Evolutionary conservation across 2,797 vertebrate genomes (phyloP).

Genomic region (Falco columbarius): DNA sequence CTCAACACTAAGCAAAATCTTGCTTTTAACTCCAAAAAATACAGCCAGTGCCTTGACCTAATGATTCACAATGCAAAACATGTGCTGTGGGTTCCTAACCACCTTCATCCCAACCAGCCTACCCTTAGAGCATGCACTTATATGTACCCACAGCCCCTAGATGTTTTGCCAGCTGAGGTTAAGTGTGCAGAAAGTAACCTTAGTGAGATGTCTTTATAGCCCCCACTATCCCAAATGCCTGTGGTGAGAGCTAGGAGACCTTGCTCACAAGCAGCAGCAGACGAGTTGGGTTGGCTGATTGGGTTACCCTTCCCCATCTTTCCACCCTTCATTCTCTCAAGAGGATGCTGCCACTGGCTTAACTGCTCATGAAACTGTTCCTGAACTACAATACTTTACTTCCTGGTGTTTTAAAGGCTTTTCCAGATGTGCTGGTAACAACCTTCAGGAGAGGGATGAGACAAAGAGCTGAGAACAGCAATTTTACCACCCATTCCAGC

Average conservation of each 20-base stretch:
- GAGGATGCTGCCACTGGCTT: neutral
- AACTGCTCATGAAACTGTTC: neutral
- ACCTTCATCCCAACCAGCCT: neutral
- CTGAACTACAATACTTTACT: neutral
- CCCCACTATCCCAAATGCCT: neutral
- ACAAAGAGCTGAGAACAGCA: neutral
- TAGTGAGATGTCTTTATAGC: neutral
- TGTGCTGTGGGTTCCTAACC: neutral
- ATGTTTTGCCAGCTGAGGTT: neutral
- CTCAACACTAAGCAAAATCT: neutral
- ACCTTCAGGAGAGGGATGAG: neutral
- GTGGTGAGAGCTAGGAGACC: neutral
- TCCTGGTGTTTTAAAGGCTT: neutral
- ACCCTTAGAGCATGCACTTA: neutral
- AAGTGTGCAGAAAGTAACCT: neutral
- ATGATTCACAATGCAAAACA: neutral
- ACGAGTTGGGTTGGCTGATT: neutral
- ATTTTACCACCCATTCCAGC: neutral
- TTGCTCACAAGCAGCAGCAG: neutral
- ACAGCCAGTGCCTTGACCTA: neutral
- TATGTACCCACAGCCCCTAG: neutral
- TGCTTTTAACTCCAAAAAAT: neutral
- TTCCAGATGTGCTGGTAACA: neutral
- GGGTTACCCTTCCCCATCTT: neutral
- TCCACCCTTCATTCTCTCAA: neutral